Base-by-base conservation (phyloP, 2,888 invertebrate species). In the Entomobrya proxima region DNA sequence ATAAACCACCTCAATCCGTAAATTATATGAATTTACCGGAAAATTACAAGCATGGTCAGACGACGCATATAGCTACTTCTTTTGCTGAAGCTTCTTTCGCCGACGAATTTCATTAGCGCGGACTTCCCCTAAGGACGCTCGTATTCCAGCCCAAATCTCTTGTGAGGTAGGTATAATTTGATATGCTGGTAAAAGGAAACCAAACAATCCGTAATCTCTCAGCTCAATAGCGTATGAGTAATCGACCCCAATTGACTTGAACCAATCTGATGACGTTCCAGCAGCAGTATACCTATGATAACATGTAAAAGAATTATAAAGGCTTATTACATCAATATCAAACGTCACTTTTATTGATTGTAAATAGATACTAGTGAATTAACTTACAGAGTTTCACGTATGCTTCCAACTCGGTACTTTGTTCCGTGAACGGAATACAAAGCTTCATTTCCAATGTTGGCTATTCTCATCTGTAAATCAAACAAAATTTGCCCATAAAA, bases 131-230 rank as follows among this genome's bases (percentile, higher is more conserved):
- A 86, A 35, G 1, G 83, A 58, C 1, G 86, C 86, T 18, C 74
- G 50, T 4, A 86, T 79, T 74, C 86, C 86, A 47, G 83, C 83
- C 86, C 86, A 86, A 18, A 78, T 50, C 44, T 86, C 86, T 52
- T 86, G 78, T 18, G 78, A 55, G 13, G 86, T 86, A 9, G 82
- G 83, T n/a, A 83, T 40, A 24, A 86, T 86, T 44, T 86, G 86
- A 50, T 82, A 86, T 27, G 78, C 83, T 1, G 86, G 86, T 30
- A 86, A 50, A 0, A 86, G 50, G 44, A 86, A 86, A 9, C 86
- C 86, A 40, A 86, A 86, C 5, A 86, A 32, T 0, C 83, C 83
- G 18, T 76, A 83, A 67, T 83, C 83, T 50, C 83, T 52, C 24
- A 83, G 55, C 32, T 83, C 83, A 52, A 83, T 83, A 18, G 83